Base-by-base conservation (phyloP, 2,888 invertebrate genomes). In the Melanchra persicariae region DNA sequence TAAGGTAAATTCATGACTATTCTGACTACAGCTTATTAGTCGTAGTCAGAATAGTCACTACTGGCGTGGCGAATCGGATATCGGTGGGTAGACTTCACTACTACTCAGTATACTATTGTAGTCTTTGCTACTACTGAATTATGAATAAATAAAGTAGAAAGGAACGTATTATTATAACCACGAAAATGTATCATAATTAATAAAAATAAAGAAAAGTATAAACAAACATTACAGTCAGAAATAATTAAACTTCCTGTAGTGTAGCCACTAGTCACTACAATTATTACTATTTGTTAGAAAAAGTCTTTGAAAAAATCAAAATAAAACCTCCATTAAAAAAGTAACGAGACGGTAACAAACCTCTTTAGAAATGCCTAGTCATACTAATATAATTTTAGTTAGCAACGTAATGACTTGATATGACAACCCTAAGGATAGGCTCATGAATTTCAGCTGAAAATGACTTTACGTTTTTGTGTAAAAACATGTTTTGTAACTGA, bases 331-430 rank as follows among this genome's bases (percentile, higher is more conserved):
- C 40, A 65, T 24, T 0, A 26, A 68, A 74, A n/a, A 62, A 22
- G 6, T 37, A 15, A n/a, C 70, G n/a, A 74, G 9, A 30, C 63
- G 63, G 81, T 75, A 81, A 74, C 6, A 77, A 72, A 69, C 83
- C 70, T 63, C 12, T 45, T 65, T 57, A 79, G 72, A 72, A 77
- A 83, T 80, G 91, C 88, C 82, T 86, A 77, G 91, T 92, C 93
- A 92, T 81, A 87, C 83, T 88, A 86, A 88, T 88, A 87, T 88
- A 89, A 90, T 91, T 91, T 88, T 80, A 82, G 84, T 87, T 82
- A 70, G 79, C 74, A 68, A 73, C 70, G 49, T 61, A 69, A 71
- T 75, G 75, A 72, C 73, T 69, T 63, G 68, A 81, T 66, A 19
- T 76, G 75, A 72, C 80, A 80, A 54, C 37, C 57, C 59, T 61